phyloP scores from a whole-genome alignment of 2,888 invertebrate genomes.

The Meliscaeva auricollis region DNA sequence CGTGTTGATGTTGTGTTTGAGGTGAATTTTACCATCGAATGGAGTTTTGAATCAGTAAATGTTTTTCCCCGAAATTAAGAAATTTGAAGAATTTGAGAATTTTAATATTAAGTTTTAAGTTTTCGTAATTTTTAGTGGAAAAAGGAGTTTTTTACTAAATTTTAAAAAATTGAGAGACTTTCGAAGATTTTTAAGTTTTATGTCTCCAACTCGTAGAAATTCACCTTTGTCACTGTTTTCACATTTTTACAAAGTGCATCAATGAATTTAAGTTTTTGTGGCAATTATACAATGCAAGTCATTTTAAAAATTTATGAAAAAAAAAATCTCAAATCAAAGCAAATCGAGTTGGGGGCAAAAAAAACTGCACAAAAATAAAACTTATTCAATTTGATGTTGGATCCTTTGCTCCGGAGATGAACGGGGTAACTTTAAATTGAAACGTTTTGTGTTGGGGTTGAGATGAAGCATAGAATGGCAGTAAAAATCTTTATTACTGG shows the following conservation, averaged over 20 bases:
- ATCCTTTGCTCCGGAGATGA: slow-evolving; percentile 15
- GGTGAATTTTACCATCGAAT: neutral
- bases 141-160: neutral
- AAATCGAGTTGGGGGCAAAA: neutral
- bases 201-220: neutral
- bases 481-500: slow-evolving; percentile 75
- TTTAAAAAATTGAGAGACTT: neutral
- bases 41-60: too few species aligned
- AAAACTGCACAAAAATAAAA: slow-evolving; percentile 35
- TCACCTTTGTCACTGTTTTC: neutral
- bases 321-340: slow-evolving; percentile 33
- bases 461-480: slow-evolving; percentile 10
- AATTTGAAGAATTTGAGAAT: too few species aligned
- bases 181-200: too few species aligned
- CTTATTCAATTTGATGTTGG: slow-evolving; percentile 69
- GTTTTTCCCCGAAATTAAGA: too few species aligned
- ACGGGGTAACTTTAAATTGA: slow-evolving; percentile 69
- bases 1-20: neutral
- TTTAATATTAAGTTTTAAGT: too few species aligned
- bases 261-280: slow-evolving; percentile 68
- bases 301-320: slow-evolving; percentile 71
- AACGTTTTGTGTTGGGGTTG: slow-evolving; percentile 54
- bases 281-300: slow-evolving; percentile 74
- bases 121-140: too few species aligned
- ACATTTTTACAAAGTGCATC: slow-evolving; percentile 65